Base-by-base conservation (phyloP, 2,113 vertebrate species). In the Plotosus lineatus region DNA sequence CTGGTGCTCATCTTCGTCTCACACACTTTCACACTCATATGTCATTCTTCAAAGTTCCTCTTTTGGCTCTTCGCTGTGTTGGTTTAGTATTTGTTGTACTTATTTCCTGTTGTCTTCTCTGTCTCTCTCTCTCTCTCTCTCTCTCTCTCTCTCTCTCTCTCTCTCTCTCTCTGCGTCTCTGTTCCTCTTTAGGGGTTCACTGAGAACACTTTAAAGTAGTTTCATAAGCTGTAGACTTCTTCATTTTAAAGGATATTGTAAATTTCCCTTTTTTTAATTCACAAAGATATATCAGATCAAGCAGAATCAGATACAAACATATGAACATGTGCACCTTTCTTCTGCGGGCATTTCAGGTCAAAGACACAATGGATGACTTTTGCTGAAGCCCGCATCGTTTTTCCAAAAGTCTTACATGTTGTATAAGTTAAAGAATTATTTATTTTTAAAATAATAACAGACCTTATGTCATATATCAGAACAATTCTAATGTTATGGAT, bases 361-460 rank as follows among this genome's bases (percentile, higher is more conserved):
- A 99, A 99, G 96, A 99, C 89, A 98, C 96, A 72, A 97, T 96
- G 0, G 98, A 98, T 69, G 98, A 99, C 85, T 65, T 89, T 99
- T 88, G 97, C 98, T 81, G 97, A 98, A 89, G 97, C 97, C 82
- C 98, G 97, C 11, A 96, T 99, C 71, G 97, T 99, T 90, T 99
- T 99, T 92, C 97, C 97, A 55, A 99, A 95, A 90, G 96, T 98
- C 88, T 99, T 99, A 89, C 97, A 97, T 48, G 97, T 99, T 77
- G 96, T 99, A 97, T 98, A 90, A 97, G 97, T 97, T 21, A 17
- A 50, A 26, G 26, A 26, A 69, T 26, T 23, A 69, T 26, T 23
- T 2, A 15, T 69, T 69, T 15, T 3, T 6, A 68, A 26, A 42
- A 68, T 42, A n/a, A 38, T 23, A 21, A 65, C 19, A 89, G 65